Evolutionary conservation across 2,888 invertebrate genomes (phyloP).

Genomic region (Synergus japonicus): DNA sequence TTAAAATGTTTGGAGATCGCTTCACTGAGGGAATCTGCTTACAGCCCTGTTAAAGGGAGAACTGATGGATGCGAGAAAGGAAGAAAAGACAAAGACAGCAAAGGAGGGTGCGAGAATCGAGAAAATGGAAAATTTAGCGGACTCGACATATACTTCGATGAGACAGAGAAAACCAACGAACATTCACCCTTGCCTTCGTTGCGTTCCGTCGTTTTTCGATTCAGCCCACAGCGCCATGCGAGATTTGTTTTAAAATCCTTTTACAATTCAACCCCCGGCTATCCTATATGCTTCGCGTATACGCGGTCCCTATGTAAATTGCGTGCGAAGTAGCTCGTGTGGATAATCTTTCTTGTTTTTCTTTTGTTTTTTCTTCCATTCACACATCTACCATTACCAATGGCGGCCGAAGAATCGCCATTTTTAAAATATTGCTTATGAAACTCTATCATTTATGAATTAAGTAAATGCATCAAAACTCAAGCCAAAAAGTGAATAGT

Average conservation of each 20-base stretch:
- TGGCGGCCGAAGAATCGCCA: neutral
- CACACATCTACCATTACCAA: conserved; percentile 36
- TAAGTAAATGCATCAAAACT: too few species aligned
- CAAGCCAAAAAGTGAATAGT: too few species aligned
- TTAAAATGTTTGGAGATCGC: neutral
- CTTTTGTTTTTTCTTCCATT: conserved; percentile 50
- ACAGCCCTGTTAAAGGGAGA: conserved; percentile 25
- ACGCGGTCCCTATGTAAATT: conserved; percentile 66
- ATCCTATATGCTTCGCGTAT: conserved; percentile 44
- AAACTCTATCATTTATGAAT: too few species aligned
- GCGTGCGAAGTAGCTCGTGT: conserved; percentile 66
- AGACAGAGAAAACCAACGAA: conserved; percentile 69
- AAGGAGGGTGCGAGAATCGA: conserved; percentile 60
- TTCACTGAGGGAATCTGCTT: conserved; percentile 13
- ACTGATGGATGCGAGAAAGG: conserved; percentile 24
- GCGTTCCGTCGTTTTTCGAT: conserved; percentile 73
- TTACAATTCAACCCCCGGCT: conserved; percentile 69
- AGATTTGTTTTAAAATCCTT: conserved; percentile 77
- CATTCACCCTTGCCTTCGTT: conserved; percentile 67
- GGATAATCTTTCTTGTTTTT: conserved; percentile 63
- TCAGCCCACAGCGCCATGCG: conserved; percentile 70
- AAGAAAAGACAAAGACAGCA: conserved; percentile 46
- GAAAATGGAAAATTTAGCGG: conserved; percentile 73
- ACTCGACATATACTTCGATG: conserved; percentile 45
- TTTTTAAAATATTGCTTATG: neutral